Conservation (phyloP, 2,888 invertebrate genomes). For the Antitype chi region DNA sequence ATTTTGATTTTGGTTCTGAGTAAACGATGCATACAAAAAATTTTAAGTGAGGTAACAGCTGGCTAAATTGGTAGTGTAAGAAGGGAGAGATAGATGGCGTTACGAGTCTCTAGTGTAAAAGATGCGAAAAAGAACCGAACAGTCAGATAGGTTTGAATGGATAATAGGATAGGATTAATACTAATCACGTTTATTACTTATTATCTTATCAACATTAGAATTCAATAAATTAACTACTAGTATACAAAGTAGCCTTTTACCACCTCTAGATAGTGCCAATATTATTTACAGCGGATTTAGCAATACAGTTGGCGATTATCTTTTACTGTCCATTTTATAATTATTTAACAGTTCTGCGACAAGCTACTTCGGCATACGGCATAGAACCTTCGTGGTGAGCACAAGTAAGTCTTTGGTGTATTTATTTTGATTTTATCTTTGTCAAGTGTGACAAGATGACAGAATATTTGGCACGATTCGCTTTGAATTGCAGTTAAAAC, state of each 20-base stretch:
- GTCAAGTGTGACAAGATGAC: conserved; percentile 23
- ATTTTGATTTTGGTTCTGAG: background rate
- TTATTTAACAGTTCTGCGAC: conserved; percentile 56
- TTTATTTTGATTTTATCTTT: conserved; percentile 14
- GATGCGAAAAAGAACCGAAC: background rate
- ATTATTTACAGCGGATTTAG: conserved; percentile 52
- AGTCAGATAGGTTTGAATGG: background rate
- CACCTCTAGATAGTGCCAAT: conserved; percentile 39
- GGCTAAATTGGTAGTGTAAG: background rate
- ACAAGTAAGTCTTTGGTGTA: conserved; percentile 69
- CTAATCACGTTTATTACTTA: background rate
- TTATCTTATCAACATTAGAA: background rate
- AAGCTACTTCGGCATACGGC: conserved; percentile 63
- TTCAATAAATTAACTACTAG: conserved; percentile 24
- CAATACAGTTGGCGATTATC: conserved; percentile 42
- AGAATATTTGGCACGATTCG: conserved; percentile 23
- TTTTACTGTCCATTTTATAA: conserved; percentile 50
- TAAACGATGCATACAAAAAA: background rate
- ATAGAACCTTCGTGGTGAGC: conserved; percentile 66
- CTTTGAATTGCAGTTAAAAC: conserved; percentile 13
- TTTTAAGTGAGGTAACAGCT: background rate
- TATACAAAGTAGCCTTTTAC: conserved; percentile 51
- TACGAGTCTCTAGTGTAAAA: background rate
- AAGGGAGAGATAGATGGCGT: conserved; percentile 37
- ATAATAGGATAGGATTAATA: too few species aligned